Percentiles rank a stretch among this genome's conserved stretches.
phyloP scores from a whole-genome alignment of 2,888 invertebrate genomes.

The Zhuqinia jingwanae region DNA sequence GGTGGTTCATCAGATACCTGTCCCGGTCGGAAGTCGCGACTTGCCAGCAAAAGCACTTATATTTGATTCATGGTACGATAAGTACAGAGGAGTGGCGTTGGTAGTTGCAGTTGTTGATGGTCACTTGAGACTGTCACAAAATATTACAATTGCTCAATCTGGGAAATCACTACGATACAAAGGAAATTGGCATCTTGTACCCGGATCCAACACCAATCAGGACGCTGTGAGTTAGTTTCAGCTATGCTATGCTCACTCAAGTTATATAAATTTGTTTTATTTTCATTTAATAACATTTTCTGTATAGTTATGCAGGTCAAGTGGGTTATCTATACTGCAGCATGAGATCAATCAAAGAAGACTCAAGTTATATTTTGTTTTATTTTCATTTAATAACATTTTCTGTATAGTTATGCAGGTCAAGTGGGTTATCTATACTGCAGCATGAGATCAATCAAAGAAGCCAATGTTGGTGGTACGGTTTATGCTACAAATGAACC shows the following conservation, averaged over 20 bases:
- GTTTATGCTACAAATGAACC: slow-evolving; percentile 83
- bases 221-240: slow-evolving; percentile 83
- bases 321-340: slow-evolving; percentile 94
- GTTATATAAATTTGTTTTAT: no score
- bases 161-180: slow-evolving; percentile 90
- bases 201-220: slow-evolving; percentile 87
- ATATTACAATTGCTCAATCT: slow-evolving; percentile 87
- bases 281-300: slow-evolving; percentile 29
- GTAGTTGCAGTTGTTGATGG: slow-evolving; percentile 91
- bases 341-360: slow-evolving; percentile 88
- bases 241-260: slow-evolving; percentile 28
- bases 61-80: slow-evolving; percentile 97
- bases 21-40: slow-evolving; percentile 84
- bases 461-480: slow-evolving; percentile 90
- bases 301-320: slow-evolving; percentile 89
- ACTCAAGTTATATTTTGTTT: no score
- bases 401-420: slow-evolving; percentile 86
- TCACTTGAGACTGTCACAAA: slow-evolving; percentile 86
- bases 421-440: slow-evolving; percentile 95
- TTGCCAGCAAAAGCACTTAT: slow-evolving; percentile 89
- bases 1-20: slow-evolving; percentile 90
- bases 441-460: slow-evolving; percentile 88
- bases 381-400: slow-evolving; percentile 13
- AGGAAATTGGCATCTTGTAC: slow-evolving; percentile 88
- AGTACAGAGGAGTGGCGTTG: slow-evolving; percentile 89